Base-by-base conservation (phyloP, 2,113 vertebrate species). In the Sinocyclocheilus anshuiensis region DNA sequence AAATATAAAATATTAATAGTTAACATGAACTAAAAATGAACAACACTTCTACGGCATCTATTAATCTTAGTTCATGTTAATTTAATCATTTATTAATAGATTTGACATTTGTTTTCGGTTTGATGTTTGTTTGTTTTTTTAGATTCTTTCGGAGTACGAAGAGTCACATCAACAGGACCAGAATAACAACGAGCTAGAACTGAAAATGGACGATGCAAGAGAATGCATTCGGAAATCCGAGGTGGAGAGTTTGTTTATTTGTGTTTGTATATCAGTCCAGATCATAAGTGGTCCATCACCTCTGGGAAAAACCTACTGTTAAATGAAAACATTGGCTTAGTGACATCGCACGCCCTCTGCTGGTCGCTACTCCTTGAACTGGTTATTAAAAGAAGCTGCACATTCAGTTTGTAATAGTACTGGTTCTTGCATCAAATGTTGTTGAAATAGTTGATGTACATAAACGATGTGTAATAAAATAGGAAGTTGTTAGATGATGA, bases 171-270 rank as follows among this genome's bases (percentile, higher is more conserved):
- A 82, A 59, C 92, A 96, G 6, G 98, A 98, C 87, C 96, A 96
- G 69, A 96, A 89, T 86, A 94, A 94, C 85, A 92, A 89, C 2
- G 98, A 99, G 1, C 90, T 97, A 91, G 98, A 99, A 89, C 94
- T 95, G 89, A 99, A 97, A 91, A 95, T 97, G 82, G 98, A 99
- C 15, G 96, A 96, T 86, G 95, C 97, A 69, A 95, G 94, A 91
- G 96, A 97, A 93, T 97, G 92, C 85, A 97, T 99, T 8, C 96
- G 97, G 83, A 96, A 97, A 91, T 97, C 98, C 36, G 97, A 99
- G 96, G 98, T 99, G 89, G 92, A 1, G 13, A 65, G 63, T 16
- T 0, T 74, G 6, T 55, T 76, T 11, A 5, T 53, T 10, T 65
- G 45, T 79, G 26, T 86, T 76, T 24, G 63, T 71, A 77, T 24